Evolutionary conservation across 2,113 vertebrate genomes (phyloP).

Genomic region (Scomber colias): DNA sequence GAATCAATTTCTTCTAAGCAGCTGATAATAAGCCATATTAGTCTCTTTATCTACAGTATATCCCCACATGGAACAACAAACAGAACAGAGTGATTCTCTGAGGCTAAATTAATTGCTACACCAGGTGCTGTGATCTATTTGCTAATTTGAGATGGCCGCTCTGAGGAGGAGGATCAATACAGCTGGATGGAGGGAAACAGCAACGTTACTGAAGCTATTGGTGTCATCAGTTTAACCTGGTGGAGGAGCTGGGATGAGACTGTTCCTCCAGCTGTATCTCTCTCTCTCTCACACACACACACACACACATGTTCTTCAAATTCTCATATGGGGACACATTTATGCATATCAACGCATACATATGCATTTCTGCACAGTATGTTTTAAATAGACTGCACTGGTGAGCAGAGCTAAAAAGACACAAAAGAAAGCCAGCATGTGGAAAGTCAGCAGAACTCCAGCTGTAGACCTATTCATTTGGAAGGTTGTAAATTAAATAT

Average conservation of each 20-base stretch:
- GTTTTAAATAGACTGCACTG: conserved; percentile 19
- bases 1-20: conserved; percentile 64
- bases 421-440: not conserved
- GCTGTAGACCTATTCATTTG: conserved; percentile 3
- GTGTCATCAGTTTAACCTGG: conserved; percentile 33
- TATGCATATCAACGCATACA: not conserved
- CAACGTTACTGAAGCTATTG: conserved; percentile 29
- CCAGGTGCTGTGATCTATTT: conserved; percentile 59
- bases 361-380: conserved; percentile 2
- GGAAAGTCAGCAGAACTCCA: not conserved
- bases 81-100: conserved; percentile 40
- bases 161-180: conserved; percentile 65
- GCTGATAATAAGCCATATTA: conserved; percentile 70
- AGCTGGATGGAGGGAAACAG: conserved; percentile 18
- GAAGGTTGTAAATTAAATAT: conserved; percentile 28
- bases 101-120: conserved; percentile 60
- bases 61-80: conserved; percentile 38
- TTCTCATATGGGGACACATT: not conserved
- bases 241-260: conserved; percentile 12
- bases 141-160: conserved; percentile 54
- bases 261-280: not conserved
- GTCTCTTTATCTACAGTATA: conserved; percentile 48
- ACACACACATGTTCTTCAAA: not conserved
- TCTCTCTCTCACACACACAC: conserved; percentile 1
- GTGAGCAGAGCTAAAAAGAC: not conserved